These are phyloP conservation scores for Tauraco erythrolophus DNA, from an alignment of 2,113 vertebrate species.

Conservation along the genomic window DNA sequence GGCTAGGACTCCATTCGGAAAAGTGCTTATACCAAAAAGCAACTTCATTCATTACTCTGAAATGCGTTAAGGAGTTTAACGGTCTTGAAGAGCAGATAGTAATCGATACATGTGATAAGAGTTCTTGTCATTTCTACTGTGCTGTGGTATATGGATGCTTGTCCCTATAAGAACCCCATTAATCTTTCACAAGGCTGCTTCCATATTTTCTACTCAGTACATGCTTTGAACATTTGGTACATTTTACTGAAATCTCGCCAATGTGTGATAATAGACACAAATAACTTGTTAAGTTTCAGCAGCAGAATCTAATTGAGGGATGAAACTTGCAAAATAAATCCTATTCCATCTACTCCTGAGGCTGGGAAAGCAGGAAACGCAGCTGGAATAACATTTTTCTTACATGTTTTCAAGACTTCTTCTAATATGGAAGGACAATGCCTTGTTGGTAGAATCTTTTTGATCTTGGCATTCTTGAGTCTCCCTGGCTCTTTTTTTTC, in stretches of 20 bases:
- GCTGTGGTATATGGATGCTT: not conserved
- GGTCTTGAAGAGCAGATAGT: not conserved
- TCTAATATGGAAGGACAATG: not conserved
- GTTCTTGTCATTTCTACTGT: not conserved
- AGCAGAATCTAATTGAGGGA: not conserved
- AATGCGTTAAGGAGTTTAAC: not conserved
- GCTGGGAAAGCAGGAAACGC: not conserved
- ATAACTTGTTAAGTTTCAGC: not conserved
- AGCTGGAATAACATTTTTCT: not conserved
- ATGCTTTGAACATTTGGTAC: not conserved
- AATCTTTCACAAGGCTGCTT: not conserved
- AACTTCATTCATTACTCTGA: not conserved
- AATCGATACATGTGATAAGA: not conserved
- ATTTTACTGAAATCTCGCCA: not conserved
- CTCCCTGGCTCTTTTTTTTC: not conserved
- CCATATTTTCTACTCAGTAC: not conserved
- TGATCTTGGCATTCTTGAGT: not conserved
- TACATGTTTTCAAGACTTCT: not conserved
- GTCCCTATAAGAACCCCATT: not conserved
- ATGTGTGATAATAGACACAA: not conserved
- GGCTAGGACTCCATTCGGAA: not conserved
- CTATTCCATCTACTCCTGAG: not conserved
- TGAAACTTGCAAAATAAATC: not conserved
- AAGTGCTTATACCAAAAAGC: not conserved
- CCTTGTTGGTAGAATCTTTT: not conserved